A percentile compares a stretch with the other conserved stretches of the same genome.
These are phyloP conservation scores for Vulpes vulpes DNA, from an alignment of 2,113 vertebrate genomes.

Conservation along the genomic window DNA sequence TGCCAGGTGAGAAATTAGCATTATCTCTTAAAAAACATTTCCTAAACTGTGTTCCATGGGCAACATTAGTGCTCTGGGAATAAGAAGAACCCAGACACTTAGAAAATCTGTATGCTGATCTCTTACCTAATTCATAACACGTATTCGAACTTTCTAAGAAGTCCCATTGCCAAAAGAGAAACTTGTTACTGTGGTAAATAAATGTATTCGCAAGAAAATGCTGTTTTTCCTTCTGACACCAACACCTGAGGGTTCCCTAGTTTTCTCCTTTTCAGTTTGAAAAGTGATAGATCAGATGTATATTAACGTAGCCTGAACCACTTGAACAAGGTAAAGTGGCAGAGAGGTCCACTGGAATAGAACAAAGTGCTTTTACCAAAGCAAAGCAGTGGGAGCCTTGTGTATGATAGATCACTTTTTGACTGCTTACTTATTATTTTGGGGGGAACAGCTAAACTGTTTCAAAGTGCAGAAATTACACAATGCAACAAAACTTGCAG, in stretches of 20 bases:
- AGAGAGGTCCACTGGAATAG: not conserved
- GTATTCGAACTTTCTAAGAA: not conserved
- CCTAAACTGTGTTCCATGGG: not conserved
- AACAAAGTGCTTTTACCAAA: constrained; percentile 20
- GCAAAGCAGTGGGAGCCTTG: not conserved
- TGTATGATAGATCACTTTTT: not conserved
- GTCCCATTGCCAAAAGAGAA: not conserved
- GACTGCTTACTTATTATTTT: not conserved
- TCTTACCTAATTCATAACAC: not conserved
- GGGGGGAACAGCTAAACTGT: not conserved
- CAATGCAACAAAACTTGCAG: not conserved
- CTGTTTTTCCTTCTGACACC: not conserved
- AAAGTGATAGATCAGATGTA: not conserved
- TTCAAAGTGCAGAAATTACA: not conserved
- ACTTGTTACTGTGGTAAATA: not conserved
- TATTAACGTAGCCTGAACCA: not conserved
- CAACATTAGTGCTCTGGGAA: not conserved
- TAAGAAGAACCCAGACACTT: not conserved
- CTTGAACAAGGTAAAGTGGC: not conserved
- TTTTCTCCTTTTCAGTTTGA: not conserved
- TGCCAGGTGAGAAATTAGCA: not conserved
- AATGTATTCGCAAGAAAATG: not conserved
- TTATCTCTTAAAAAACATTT: not conserved
- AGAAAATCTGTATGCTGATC: not conserved
- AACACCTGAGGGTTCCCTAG: not conserved